Conservation (phyloP, 2,797 vertebrate species). For the Rhabdomys pumilio region DNA sequence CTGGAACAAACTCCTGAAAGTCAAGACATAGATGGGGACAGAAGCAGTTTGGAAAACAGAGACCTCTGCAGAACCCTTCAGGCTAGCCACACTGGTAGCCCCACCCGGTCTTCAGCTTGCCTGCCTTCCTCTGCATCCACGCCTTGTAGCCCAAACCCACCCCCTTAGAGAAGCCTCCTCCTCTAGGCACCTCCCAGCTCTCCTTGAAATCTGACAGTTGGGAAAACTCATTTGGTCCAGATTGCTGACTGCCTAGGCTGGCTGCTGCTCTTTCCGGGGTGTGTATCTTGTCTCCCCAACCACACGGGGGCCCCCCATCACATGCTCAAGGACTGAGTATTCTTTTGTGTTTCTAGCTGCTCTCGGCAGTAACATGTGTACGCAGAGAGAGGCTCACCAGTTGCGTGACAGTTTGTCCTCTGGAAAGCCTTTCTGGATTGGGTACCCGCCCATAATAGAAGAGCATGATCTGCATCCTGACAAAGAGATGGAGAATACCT, state of each 20-base stretch:
- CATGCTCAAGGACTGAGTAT: slow-evolving; percentile 5
- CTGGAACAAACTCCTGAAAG: slow-evolving; percentile 5
- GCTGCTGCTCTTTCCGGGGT: slow-evolving; percentile 53
- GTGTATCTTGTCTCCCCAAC: slow-evolving; percentile 65
- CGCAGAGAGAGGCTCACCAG: background rate
- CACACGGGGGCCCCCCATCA: slow-evolving; percentile 53
- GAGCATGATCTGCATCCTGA: slow-evolving; percentile 57
- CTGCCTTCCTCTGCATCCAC: slow-evolving; percentile 50
- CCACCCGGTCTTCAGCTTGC: background rate
- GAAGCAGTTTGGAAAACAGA: background rate
- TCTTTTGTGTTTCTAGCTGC: background rate
- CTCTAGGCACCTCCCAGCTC: background rate
- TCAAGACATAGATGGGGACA: slow-evolving; percentile 30
- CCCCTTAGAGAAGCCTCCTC: slow-evolving; percentile 13
- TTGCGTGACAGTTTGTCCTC: background rate
- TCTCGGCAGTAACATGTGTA: background rate
- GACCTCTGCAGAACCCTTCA: background rate
- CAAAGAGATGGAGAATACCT: slow-evolving; percentile 37
- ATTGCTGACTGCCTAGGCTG: slow-evolving; percentile 39
- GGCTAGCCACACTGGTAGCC: background rate
- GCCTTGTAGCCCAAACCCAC: slow-evolving; percentile 41
- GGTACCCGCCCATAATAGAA: slow-evolving; percentile 26
- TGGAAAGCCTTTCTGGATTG: slow-evolving; percentile 44
- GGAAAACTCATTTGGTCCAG: slow-evolving; percentile 67
- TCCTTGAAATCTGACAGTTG: slow-evolving; percentile 74